Conservation (phyloP, 2,113 vertebrate genomes). For the Pavo muticus region DNA sequence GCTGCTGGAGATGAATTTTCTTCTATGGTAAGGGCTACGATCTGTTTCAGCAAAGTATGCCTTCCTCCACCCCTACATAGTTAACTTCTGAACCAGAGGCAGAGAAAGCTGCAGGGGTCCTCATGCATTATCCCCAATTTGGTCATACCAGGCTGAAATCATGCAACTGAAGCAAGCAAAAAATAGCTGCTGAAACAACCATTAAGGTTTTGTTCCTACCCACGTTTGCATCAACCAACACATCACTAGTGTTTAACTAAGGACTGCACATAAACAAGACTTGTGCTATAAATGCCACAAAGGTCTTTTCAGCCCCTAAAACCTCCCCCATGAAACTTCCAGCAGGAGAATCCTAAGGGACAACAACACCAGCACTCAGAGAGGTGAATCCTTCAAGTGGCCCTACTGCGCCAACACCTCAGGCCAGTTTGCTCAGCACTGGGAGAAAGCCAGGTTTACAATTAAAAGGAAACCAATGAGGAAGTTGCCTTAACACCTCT, state of each 20-base stretch:
- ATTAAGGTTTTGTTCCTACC: not conserved
- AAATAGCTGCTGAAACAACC: no score
- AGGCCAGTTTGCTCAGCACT: not conserved
- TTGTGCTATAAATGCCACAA: not conserved
- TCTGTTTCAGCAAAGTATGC: not conserved
- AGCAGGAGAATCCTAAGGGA: not conserved
- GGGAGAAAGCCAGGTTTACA: not conserved
- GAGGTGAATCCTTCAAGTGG: not conserved
- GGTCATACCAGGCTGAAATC: not conserved
- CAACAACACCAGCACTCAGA: not conserved
- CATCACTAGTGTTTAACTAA: not conserved
- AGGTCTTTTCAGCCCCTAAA: not conserved
- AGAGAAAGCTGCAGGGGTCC: not conserved
- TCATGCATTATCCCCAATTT: not conserved
- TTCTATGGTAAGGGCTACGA: not conserved
- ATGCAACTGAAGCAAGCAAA: not conserved
- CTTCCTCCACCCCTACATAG: not conserved
- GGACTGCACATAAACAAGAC: not conserved
- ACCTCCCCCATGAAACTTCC: not conserved
- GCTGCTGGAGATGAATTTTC: not conserved
- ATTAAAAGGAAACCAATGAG: not conserved
- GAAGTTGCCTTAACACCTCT: not conserved
- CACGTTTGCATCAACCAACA: not conserved
- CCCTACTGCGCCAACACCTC: not conserved
- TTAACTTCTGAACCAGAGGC: not conserved